Base-by-base conservation (phyloP, 2,113 vertebrate genomes). In the Illadopsis cleaveri region DNA sequence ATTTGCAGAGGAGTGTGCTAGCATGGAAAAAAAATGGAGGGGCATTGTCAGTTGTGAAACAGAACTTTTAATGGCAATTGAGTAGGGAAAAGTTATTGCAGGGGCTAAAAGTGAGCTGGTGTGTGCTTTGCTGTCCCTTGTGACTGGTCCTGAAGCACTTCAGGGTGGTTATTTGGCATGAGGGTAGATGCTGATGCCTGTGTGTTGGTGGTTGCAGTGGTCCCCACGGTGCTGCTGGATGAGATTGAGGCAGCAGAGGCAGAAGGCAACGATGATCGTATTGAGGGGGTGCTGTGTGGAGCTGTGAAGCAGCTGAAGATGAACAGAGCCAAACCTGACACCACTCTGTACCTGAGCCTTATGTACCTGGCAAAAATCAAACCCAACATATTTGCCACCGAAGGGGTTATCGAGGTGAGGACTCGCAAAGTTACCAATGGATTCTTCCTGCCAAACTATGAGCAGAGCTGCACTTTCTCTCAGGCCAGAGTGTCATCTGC, bases 281-380 rank as follows among this genome's bases (percentile, higher is more conserved):
- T 99, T 0, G 99, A 99, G 96, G 99, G 99, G 0, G 98, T 99
- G 66, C 98, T 99, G 53, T 99, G 99, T 12, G 99, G 99, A 65
- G 99, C 99, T 0, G 99, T 98, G 84, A 99, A 99, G 92, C 99
- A 99, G 89, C 98, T 99, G 73, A 99, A 99, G 94, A 96, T 99
- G 98, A 99, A 99, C 38, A 97, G 99, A 85, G 99, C 99, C 93
- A 99, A 99, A 73, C 99, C 99, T 0, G 99, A 99, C 92, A 98
- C 98, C 75, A 99, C 98, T 0, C 98, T 99, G 15, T 99, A 99
- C 97, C 98, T 99, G 82, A 99, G 99, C 87, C 98, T 99, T 69
- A 99, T 99, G 99, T 99, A 99, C 94, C 95, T 99, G 97, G 99
- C 99, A 68, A 99, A 99, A 97, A 99, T 99, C 94, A 99, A 99